phyloP scores from a whole-genome alignment of 2,113 vertebrate species.

The Clarias gariepinus region DNA sequence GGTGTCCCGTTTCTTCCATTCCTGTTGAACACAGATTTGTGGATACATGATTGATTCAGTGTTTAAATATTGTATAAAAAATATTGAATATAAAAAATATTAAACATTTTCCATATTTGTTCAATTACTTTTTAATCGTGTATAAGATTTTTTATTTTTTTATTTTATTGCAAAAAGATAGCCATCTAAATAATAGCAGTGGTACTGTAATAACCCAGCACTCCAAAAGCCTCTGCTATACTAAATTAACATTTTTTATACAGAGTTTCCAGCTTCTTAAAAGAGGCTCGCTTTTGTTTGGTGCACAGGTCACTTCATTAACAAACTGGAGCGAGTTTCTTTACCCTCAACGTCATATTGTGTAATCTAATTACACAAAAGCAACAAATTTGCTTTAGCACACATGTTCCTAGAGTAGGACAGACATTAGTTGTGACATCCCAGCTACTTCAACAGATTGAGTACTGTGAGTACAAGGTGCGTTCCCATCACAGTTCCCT shows the following conservation, averaged over 20 bases:
- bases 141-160: not conserved
- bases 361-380: constrained; percentile 36
- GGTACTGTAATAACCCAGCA: not conserved
- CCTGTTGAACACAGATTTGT: not conserved
- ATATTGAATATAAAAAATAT: not conserved
- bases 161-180: not conserved
- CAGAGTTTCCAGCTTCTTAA: constrained; percentile 12
- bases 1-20: not conserved
- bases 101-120: not conserved
- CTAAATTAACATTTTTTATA: constrained; percentile 8
- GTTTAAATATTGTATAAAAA: not conserved
- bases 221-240: not conserved
- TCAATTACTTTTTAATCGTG: no score
- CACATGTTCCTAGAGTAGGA: constrained; percentile 15
- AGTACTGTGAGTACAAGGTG: constrained; percentile 20
- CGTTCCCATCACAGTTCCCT: constrained; percentile 1
- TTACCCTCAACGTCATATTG: constrained; percentile 23
- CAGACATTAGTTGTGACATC: constrained; percentile 20
- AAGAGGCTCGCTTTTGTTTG: constrained; percentile 29
- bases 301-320: constrained; percentile 27
- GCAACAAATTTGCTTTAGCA: constrained; percentile 25
- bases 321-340: not conserved
- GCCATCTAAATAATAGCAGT: not conserved
- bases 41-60: not conserved
- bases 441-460: constrained; percentile 36